These are phyloP conservation scores for Phenacoccus solenopsis DNA, from an alignment of 1,140 invertebrate species.

Conservation along the genomic window DNA sequence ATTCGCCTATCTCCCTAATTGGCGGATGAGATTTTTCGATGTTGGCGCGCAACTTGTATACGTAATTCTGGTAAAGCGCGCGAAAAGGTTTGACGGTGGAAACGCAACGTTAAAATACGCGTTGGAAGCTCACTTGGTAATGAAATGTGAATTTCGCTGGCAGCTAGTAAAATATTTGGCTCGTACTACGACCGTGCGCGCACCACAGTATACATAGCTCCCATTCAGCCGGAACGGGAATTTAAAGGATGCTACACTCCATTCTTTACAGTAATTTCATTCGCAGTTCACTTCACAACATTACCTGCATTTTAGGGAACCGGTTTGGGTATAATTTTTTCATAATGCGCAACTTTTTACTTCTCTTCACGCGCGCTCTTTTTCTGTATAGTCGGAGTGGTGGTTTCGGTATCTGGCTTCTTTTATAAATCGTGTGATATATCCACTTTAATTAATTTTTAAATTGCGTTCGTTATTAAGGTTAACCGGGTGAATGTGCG, in stretches of 20 bases:
- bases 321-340: neutral
- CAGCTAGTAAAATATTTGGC: neutral
- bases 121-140: neutral
- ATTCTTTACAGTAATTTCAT: constrained; percentile 3
- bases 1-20: too few relatives aligned
- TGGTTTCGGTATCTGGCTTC: neutral
- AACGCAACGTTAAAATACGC: neutral
- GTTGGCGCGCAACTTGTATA: too few relatives aligned
- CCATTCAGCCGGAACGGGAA: neutral
- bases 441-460: neutral
- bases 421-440: neutral
- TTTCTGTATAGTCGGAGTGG: neutral
- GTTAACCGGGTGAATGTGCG: neutral
- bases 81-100: neutral
- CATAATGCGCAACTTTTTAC: neutral
- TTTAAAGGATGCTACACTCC: neutral
- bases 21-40: too few relatives aligned
- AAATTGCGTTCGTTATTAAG: neutral
- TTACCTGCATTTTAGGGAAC: neutral
- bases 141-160: neutral
- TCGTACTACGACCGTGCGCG: neutral
- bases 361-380: neutral
- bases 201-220: too few relatives aligned
- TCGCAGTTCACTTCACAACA: neutral
- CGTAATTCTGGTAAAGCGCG: too few relatives aligned